A percentile compares a stretch with the other conserved stretches of the same genome.
phyloP scores from a whole-genome alignment of 2,113 vertebrate species.

The Dasypus novemcinctus region DNA sequence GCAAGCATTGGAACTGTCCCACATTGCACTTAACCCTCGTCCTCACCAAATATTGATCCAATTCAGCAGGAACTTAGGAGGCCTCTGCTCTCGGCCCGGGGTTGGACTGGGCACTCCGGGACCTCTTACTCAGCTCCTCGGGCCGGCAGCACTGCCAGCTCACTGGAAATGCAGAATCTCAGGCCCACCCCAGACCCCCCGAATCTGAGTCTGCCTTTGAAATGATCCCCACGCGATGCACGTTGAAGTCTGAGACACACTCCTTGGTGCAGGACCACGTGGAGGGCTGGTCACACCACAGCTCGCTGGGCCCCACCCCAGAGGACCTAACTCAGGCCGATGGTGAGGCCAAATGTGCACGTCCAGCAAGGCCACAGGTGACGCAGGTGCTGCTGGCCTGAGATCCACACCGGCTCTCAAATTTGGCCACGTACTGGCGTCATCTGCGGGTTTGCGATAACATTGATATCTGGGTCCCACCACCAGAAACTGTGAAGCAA shows the following conservation, averaged over 20 bases:
- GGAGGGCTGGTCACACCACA: background rate
- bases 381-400: background rate
- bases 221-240: background rate
- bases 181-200: background rate
- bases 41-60: background rate
- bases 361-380: background rate
- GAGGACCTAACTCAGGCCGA: accelerated
- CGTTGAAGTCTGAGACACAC: background rate
- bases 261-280: too few relatives aligned
- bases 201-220: too few relatives aligned
- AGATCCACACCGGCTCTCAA: background rate
- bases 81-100: background rate
- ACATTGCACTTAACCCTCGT: background rate
- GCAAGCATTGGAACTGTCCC: background rate
- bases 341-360: background rate
- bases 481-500: background rate
- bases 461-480: accelerated
- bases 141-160: too few relatives aligned
- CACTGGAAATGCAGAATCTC: accelerated
- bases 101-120: background rate
- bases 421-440: accelerated
- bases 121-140: background rate
- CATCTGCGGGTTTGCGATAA: background rate
- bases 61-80: background rate
- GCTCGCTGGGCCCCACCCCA: accelerated